A percentile compares a stretch with the other conserved stretches of the same genome.
Evolutionary conservation across 2,113 vertebrate genomes (phyloP).

Genomic region (Ia io): DNA sequence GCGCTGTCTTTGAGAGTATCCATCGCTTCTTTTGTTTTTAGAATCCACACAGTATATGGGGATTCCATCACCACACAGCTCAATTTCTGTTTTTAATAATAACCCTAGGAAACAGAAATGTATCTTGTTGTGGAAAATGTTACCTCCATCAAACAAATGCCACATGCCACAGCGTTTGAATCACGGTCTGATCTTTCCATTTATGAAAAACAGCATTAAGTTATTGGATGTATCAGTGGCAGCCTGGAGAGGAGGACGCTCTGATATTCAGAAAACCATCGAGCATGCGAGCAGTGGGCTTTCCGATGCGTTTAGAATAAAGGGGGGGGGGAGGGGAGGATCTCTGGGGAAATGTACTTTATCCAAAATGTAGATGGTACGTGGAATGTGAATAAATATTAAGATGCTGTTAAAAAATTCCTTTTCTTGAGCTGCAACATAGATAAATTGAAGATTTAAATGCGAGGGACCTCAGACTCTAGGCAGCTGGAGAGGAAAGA

Average conservation of each 20-base stretch:
- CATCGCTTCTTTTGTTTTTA: background rate
- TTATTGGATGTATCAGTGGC: slow-evolving; percentile 16
- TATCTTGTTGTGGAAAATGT: slow-evolving; percentile 20
- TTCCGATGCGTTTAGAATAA: background rate
- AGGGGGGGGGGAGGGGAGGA: background rate
- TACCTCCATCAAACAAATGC: slow-evolving; percentile 35
- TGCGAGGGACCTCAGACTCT: background rate
- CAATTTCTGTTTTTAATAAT: slow-evolving; percentile 52
- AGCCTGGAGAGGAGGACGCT: background rate
- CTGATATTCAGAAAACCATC: background rate
- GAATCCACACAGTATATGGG: background rate
- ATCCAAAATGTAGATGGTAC: background rate
- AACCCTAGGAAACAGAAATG: slow-evolving; percentile 1
- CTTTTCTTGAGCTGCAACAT: background rate
- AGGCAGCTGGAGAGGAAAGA: background rate
- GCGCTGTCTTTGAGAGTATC: background rate
- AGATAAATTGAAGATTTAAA: background rate
- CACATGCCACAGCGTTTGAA: background rate
- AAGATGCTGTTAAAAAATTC: background rate
- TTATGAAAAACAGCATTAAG: slow-evolving; percentile 50
- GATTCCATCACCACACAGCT: background rate
- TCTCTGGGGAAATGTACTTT: background rate
- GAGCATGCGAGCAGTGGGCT: background rate
- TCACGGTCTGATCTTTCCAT: slow-evolving; percentile 28
- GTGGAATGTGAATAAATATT: background rate